Conservation (phyloP, 2,888 invertebrate genomes). For the Taenaris catops region DNA sequence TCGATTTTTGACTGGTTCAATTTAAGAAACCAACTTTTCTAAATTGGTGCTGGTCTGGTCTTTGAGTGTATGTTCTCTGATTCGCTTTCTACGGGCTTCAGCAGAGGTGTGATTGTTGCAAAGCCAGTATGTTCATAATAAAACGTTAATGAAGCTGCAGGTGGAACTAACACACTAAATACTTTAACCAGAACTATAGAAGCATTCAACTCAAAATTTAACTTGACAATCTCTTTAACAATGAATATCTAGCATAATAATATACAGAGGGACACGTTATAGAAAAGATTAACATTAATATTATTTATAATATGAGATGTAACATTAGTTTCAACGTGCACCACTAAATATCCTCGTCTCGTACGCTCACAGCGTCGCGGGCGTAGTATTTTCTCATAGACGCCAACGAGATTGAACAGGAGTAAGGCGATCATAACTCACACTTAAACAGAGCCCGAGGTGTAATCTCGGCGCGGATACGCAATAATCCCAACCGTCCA, state of each 20-base stretch:
- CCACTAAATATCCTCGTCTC: conserved; percentile 41
- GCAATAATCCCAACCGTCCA: conserved; percentile 63
- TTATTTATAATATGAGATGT: conserved; percentile 2
- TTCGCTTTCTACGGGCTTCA: too few relatives aligned
- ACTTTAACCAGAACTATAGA: too few relatives aligned
- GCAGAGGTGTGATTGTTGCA: too few relatives aligned
- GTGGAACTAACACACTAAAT: too few relatives aligned
- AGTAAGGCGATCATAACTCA: conserved; percentile 72
- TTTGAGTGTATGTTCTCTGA: too few relatives aligned
- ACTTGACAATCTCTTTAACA: too few relatives aligned
- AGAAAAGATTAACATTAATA: conserved; percentile 1
- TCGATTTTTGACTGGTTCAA: too few relatives aligned
- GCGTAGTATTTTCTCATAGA: conserved; percentile 73
- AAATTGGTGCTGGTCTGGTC: too few relatives aligned
- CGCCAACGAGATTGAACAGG: conserved; percentile 65
- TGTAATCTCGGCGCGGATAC: conserved; percentile 66
- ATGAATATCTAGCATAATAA: not conserved
- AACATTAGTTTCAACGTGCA: conserved; percentile 15
- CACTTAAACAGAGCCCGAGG: conserved; percentile 60
- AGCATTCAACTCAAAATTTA: too few relatives aligned
- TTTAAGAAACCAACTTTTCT: too few relatives aligned
- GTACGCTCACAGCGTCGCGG: conserved; percentile 48
- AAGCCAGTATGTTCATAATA: too few relatives aligned
- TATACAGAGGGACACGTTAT: not conserved
- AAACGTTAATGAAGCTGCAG: too few relatives aligned